These are phyloP conservation scores for Semicossyphus pulcher DNA, from an alignment of 2,113 vertebrate genomes.

Conservation along the genomic window DNA sequence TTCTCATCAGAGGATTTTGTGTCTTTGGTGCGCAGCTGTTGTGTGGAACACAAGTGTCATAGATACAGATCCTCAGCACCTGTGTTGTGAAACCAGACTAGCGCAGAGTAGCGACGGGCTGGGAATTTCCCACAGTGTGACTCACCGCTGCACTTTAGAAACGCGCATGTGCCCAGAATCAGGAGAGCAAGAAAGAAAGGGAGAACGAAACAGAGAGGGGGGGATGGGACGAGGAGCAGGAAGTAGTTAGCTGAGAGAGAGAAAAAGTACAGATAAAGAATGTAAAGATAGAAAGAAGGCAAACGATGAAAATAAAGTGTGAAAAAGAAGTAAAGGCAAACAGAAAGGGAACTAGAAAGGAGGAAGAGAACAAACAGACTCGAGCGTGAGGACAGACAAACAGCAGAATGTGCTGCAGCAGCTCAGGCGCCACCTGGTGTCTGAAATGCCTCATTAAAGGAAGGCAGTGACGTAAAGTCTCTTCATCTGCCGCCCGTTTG, in stretches of 20 bases:
- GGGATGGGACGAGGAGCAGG: conserved; percentile 45
- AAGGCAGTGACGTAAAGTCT: background rate
- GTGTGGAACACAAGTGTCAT: conserved; percentile 66
- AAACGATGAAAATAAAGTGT: conserved; percentile 18
- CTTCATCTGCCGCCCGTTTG: conserved; percentile 28
- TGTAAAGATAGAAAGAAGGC: background rate
- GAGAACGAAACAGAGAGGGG: conserved; percentile 30
- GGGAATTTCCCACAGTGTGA: conserved; percentile 84
- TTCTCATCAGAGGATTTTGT: conserved; percentile 31
- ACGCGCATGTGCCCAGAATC: conserved; percentile 69
- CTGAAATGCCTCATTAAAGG: conserved; percentile 8
- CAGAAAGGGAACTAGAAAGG: conserved; percentile 1
- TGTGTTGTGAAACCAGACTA: conserved; percentile 77
- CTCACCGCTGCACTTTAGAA: conserved; percentile 65
- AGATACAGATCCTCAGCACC: conserved; percentile 68
- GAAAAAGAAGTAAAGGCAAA: conserved; percentile 20
- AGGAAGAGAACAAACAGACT: conserved; percentile 1
- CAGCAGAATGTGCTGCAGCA: background rate
- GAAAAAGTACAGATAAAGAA: conserved; percentile 3
- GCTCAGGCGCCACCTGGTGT: conserved; percentile 77
- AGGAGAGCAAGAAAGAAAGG: conserved; percentile 48
- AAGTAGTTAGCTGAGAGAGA: conserved; percentile 36
- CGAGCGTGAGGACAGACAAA: background rate
- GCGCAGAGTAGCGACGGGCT: conserved; percentile 56
- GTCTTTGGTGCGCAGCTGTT: conserved; percentile 56